phyloP scores from a whole-genome alignment of 2,113 vertebrate genomes.

The Anoplopoma fimbria region DNA sequence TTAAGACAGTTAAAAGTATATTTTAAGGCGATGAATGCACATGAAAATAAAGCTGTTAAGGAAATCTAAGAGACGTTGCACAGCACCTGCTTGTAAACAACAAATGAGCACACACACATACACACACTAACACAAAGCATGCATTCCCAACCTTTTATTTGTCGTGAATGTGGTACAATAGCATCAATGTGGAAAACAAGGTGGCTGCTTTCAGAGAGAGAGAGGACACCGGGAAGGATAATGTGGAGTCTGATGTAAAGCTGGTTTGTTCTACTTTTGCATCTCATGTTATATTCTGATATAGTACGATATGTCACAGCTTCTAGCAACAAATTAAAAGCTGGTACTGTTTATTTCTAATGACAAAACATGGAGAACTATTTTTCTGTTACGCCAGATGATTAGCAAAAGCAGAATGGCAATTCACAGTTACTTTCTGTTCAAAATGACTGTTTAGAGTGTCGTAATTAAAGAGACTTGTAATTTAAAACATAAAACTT shows the following conservation, averaged over 20 bases:
- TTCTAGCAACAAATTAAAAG: conserved; percentile 9
- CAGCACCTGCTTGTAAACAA: neutral
- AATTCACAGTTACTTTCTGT: conserved; percentile 5
- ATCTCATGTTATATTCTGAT: conserved; percentile 18
- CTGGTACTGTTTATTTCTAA: conserved; percentile 17
- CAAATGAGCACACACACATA: conserved; percentile 3
- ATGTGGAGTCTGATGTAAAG: conserved; percentile 25
- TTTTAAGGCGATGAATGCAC: neutral
- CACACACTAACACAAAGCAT: conserved; percentile 8
- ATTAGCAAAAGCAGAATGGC: neutral
- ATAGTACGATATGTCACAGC: conserved; percentile 16
- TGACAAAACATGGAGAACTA: neutral
- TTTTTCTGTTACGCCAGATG: neutral
- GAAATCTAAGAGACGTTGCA: neutral
- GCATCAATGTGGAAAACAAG: conserved; percentile 53
- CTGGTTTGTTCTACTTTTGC: conserved; percentile 21
- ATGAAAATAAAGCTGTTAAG: neutral
- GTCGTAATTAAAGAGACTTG: neutral
- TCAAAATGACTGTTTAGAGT: neutral
- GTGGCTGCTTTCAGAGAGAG: conserved; percentile 15
- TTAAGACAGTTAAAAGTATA: neutral
- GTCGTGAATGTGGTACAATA: conserved; percentile 72
- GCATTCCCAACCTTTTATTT: conserved; percentile 78
- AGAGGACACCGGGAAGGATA: neutral
- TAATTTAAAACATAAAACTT: neutral